Base-by-base conservation (phyloP, 1,140 invertebrate genomes). In the Dendrolimus punctatus region DNA sequence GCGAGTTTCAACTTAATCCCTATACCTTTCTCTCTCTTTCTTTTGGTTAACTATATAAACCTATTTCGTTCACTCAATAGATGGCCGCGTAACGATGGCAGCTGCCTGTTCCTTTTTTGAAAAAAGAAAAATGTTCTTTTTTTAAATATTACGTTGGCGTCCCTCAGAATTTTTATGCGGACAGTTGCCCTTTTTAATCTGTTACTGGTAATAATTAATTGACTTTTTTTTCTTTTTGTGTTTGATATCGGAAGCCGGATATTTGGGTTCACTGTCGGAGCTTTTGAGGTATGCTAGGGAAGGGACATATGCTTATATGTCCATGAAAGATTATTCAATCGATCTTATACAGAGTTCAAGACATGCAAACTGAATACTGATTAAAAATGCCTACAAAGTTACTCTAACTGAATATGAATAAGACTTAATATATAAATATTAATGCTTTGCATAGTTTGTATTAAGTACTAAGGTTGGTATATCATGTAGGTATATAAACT, bases 41-140 rank as follows among this genome's bases (percentile, higher is more conserved):
- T 51, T 46, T 37, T 23, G n/a, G 49, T 58, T 8, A 4, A n/a
- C 6, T 8, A 10, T 51, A 47, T 69, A 64, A 9, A 48, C 4
- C 45, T 40, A 4, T 76, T 67, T 57, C 68, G 37, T 47, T 68
- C 66, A 40, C 52, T 58, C 66, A 55, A 58, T 68, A 62, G 64
- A 60, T 49, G 55, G 45, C 60, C 39, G 71, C 76, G 75, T 76
- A 74, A 77, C 75, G 71, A 64, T 71, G 70, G 79, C 79, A 82
- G 79, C 79, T 82, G 79, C 73, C 64, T 62, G 66, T 75, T 80
- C 71, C 66, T 77, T 78, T 78, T 78, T 78, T 62, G 43, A 74
- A 71, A 68, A 64, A 66, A 8, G 5, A 57, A 57, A 58, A 67
- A 69, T 77, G 72, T 69, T 68, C 55, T 61, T 74, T 78, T 64